Base-by-base conservation (phyloP, 2,888 invertebrate genomes). In the Margaritifera margaritifera region DNA sequence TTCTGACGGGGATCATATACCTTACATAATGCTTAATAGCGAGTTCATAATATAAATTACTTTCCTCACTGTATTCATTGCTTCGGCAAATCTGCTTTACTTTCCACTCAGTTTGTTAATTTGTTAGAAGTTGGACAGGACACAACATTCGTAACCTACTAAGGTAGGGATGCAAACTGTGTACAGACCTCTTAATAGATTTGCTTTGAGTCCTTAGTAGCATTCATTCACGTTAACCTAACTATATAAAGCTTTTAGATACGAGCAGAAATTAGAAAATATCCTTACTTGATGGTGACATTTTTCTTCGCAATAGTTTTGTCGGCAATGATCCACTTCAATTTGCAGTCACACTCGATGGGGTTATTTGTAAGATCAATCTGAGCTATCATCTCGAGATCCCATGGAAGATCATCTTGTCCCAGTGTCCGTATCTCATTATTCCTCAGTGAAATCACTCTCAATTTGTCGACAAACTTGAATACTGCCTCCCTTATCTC, bases 291-390 rank as follows among this genome's bases (percentile, higher is more conserved):
- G 5, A 71, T 61, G 27, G 64, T 61, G n/a, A 60, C 31, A 25
- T 67, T 63, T 22, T 52, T 59, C 18, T 57, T 51, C 6, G 11
- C 27, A 20, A n/a, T 15, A 15, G 22, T 22, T 42, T 24, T 52
- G 6, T 52, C 62, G 18, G n/a, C n/a, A 1, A 54, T 61, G 8
- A 72, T 66, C 76, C 76, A 77, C 22, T 59, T 71, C 71, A 77
- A 68, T 42, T 55, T 52, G 60, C 76, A 77, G 66, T 77, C 72
- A 68, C 76, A 77, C 20, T 70, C 56, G 6, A 77, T 42, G 42
- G 56, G 64, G 59, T 74, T 74, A 52, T 68, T 68, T 1, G 65
- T 50, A 20, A 77, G 55, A 52, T 71, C 59, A n/a, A 77, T 63
- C 15, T 64, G 64, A 25, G 68, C 53, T 42, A 77, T 42, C 8